These are phyloP conservation scores for Platypus cylindrus DNA, from an alignment of 2,888 invertebrate genomes.

Conservation along the genomic window DNA sequence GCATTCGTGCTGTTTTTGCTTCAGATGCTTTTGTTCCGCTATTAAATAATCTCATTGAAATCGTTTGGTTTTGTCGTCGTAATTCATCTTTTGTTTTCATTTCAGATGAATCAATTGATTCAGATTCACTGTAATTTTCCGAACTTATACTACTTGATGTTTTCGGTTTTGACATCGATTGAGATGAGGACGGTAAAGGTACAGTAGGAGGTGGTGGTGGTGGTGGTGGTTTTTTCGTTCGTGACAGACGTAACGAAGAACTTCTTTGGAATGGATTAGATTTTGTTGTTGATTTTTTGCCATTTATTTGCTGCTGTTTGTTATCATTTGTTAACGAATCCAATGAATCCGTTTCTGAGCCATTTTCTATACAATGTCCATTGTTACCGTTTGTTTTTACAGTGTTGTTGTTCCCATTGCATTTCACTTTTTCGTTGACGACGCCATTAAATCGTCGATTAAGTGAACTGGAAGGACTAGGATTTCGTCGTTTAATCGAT, in stretches of 20 bases:
- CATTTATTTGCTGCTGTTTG: too few species aligned
- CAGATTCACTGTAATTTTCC: conserved; percentile 53
- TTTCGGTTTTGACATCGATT: too few species aligned
- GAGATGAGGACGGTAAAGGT: conserved; percentile 22
- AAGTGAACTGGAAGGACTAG: neutral
- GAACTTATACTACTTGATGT: conserved; percentile 51
- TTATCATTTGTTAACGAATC: conserved; percentile 7
- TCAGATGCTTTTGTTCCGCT: conserved; percentile 47
- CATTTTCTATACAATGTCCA: too few species aligned
- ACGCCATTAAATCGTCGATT: neutral
- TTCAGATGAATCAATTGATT: conserved; percentile 42
- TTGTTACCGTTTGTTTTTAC: conserved; percentile 6
- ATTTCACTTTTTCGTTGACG: too few species aligned
- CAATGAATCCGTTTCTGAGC: conserved; percentile 20
- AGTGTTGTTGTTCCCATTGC: too few species aligned
- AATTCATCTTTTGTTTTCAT: conserved; percentile 23
- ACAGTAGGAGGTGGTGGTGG: conserved; percentile 14
- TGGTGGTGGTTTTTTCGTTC: conserved; percentile 10
- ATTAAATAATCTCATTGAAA: conserved; percentile 40
- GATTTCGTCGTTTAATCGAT: conserved; percentile 35
- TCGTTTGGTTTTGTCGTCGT: conserved; percentile 23
- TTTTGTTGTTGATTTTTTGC: conserved; percentile 8
- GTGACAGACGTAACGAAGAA: conserved; percentile 16
- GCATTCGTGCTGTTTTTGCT: conserved; percentile 48
- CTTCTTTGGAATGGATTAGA: conserved; percentile 18